Evolutionary conservation across 53 echinoderm and acorn worm genomes (phyloP), one percentile per base, ranked within the genome.

Genomic region (Luidia sarsii): DNA sequence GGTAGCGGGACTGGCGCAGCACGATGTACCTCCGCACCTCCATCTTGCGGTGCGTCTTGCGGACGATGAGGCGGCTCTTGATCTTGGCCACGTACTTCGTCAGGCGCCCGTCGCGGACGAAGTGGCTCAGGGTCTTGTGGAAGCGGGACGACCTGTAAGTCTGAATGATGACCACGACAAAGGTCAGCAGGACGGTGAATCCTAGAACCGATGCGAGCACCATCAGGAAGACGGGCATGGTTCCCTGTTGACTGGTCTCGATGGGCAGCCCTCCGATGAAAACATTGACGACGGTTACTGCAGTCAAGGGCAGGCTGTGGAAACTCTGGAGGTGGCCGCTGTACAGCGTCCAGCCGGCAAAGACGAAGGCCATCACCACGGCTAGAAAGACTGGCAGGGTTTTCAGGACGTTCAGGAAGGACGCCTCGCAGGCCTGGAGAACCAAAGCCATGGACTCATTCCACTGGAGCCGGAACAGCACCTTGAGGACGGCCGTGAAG

Each of bases 281-380:
- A 29, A 84, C 38, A 25, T 73, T 84, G 39, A 72, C 22, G 18
- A 84, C 19, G 1, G 65, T 39, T 13, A 59, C 72, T 14, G 65
- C 73, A 28, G 36, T 73, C 28, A 11, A 32, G 8, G 72, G 52
- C 3, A 84, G 27, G 16, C 64, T 68, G 34, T 73, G 64, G 39
- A 84, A 84, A 33, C 70, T 64, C 27, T 48, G 25, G 16, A 64
- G 56, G 50, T 72, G 52, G 27, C 53, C 72, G 50, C 84, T 64
- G 52, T 72, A 84, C 20, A 68, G 63, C 32, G 65, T 36, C 84
- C 84, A 84, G 7, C 84, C 84, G 7, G 84, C 28, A 41, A 72
- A 84, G 13, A 73, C 84, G 51, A 84, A 84, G 18, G 73, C 33
- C 73, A 73, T 50, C 37, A 84, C 7, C 37, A 43, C 43, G 33